Base-by-base conservation (phyloP, 1,140 invertebrate genomes). In the Drosophila dunni region DNA sequence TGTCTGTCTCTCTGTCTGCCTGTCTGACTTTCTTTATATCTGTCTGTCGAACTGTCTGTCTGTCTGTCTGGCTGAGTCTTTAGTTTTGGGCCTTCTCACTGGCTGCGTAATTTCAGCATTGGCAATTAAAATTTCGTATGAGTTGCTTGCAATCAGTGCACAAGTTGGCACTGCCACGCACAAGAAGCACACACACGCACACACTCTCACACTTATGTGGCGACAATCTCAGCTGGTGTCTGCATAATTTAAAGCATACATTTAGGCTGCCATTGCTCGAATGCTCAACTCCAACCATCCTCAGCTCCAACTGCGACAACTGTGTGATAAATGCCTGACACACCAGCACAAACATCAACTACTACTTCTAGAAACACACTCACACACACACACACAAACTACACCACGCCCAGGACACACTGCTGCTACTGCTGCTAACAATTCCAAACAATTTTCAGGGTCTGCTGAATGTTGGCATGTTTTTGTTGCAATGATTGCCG, bases 111-210 rank as follows among this genome's bases (percentile, higher is more conserved):
- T 84, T 89, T 84, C 78, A 75, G 73, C 84, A 89, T 90, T 84
- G 84, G 81, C 85, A 89, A 89, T 89, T 89, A 89, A 89, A 90
- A 89, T 89, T 89, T 89, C 77, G 85, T 90, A 89, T 90, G 84
- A 89, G 84, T 90, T 89, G 84, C 78, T 75, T 81, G 84, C 84
- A 89, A 89, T 89, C 85, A 89, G 84, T 74, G 80, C 85, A 78
- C 60, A 80, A 89, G 78, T 84, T 89, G 80, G 73, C 68, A 81
- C 48, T 54, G 24, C 68, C 50, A 56, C 38, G 50, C 70, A 73
- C 63, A 68, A 57, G 50, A 17, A 64, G 53, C 50, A 65, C 60
- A 72, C 46, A 33, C 20, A 36, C 1, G 51, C 9, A 42, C 11
- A 20, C 46, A 67, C 44, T 62, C 65, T 33, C 53, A 76, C 17